Evolutionary conservation across 2,797 vertebrate genomes (phyloP), one percentile per base, ranked within the genome.

Genomic region (Tapirus indicus): DNA sequence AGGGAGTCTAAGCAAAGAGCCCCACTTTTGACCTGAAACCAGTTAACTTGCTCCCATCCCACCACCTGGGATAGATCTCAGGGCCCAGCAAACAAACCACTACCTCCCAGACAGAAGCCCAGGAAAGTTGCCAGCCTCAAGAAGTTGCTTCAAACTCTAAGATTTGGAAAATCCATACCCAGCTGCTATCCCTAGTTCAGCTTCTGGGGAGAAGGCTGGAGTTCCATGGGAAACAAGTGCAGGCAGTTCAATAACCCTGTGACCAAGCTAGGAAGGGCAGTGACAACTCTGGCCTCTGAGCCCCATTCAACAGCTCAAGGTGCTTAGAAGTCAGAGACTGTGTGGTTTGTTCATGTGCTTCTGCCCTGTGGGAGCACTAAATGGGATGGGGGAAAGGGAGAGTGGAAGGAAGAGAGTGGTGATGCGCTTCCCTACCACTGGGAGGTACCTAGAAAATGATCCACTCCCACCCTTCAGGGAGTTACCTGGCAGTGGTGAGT

Each of bases 311-410:
- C 56, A 96, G 92, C 90, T 98, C 97, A 96, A 97, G 96, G 95
- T 97, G 92, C 96, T 97, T 97, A 95, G 90, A 3, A 97, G 93
- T 96, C 92, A 97, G 96, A 94, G 60, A 95, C 47, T 90, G 6
- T 93, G 69, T 95, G 66, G 52, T 97, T 85, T 78, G 84, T 95
- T 90, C 83, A n/a, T 92, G 86, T 96, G 87, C 74, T 96, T 97
- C 96, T 92, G 91, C 88, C 86, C 89, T 78, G 52, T 69, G 89
- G 66, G 85, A 97, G 87, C 88, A 96, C 82, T 93, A 89, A 95
- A 93, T 82, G 75, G 79, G 27, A 83, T 66, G n/a, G 11, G 14
- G 52, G 12, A 7, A 18, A 60, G 74, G 66, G 72, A 93, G 56
- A 94, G 90, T 49, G 49, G 88, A 95, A 96, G 64, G 66, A 96